Percentiles rank a stretch among this genome's conserved stretches.
phyloP scores from a whole-genome alignment of 2,797 vertebrate species.

The Florisuga fusca region DNA sequence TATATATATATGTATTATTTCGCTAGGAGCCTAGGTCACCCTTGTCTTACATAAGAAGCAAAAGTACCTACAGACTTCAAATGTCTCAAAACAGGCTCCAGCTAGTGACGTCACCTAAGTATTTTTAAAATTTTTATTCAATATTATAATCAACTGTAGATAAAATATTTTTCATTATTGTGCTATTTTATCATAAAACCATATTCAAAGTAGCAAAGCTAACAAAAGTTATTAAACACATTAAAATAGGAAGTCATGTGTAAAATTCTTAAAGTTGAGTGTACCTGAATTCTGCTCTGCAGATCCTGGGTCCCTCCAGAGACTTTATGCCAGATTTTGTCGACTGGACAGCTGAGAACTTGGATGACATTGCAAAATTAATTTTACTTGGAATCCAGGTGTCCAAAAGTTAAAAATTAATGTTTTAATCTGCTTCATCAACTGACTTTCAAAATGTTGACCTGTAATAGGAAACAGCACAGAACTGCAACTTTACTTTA shows the following conservation, averaged over 20 bases:
- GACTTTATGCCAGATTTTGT: neutral
- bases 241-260: neutral
- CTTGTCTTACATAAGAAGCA: neutral
- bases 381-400: neutral
- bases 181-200: neutral
- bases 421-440: neutral
- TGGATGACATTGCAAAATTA: neutral
- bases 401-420: neutral
- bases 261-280: neutral
- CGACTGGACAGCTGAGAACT: neutral
- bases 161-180: neutral
- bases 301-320: neutral
- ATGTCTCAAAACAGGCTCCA: neutral
- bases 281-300: constrained; percentile 41
- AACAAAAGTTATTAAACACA: neutral
- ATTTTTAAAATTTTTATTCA: neutral
- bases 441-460: neutral
- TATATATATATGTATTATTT: no score
- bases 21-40: neutral
- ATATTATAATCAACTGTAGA: neutral
- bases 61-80: neutral
- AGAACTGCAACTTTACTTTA: neutral
- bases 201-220: neutral
- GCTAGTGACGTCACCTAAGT: neutral
- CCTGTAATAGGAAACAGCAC: neutral